phyloP scores from a whole-genome alignment of 30 jellyfish, hydroid and myxozoan species.

The Turritopsis dohrnii region DNA sequence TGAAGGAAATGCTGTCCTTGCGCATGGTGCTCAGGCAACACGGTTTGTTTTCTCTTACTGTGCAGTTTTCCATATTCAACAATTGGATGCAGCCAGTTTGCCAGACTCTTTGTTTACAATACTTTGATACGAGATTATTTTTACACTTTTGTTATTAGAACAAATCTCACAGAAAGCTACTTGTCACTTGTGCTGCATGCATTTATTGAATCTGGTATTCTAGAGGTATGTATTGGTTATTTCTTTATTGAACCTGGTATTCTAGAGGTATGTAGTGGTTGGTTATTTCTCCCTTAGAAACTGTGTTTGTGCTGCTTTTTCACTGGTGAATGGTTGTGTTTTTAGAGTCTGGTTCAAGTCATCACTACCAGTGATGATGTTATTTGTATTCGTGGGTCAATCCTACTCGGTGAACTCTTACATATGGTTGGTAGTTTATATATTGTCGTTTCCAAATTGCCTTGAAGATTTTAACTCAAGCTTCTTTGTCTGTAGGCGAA shows the following conservation, averaged over 20 bases:
- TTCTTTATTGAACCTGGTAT: constrained; percentile 85
- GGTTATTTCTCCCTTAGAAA: neutral
- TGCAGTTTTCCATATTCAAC: neutral
- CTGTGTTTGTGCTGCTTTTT: neutral
- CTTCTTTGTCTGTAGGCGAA: constrained; percentile 72
- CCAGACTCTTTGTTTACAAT: neutral
- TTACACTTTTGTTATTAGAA: constrained; percentile 38
- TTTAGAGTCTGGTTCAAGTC: constrained; percentile 87
- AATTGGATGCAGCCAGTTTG: neutral
- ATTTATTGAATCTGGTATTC: constrained; percentile 65
- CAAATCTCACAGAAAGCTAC: constrained; percentile 75
- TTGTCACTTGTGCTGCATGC: constrained; percentile 80
- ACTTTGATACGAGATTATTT: neutral
- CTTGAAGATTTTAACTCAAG: too few relatives aligned
- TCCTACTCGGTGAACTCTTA: constrained; percentile 82
- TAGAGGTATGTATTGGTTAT: constrained; percentile 51
- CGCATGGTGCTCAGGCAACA: constrained; percentile 82
- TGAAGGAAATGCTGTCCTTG: constrained; percentile 88
- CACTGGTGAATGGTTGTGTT: neutral
- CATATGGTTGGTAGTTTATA: constrained; percentile 59
- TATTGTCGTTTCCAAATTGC: neutral
- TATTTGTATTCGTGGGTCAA: constrained; percentile 77
- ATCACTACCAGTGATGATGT: constrained; percentile 87
- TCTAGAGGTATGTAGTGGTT: constrained; percentile 57
- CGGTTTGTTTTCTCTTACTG: constrained; percentile 37